Evolutionary conservation across 2,888 invertebrate species (phyloP).

Genomic region (Anthophora plumipes): DNA sequence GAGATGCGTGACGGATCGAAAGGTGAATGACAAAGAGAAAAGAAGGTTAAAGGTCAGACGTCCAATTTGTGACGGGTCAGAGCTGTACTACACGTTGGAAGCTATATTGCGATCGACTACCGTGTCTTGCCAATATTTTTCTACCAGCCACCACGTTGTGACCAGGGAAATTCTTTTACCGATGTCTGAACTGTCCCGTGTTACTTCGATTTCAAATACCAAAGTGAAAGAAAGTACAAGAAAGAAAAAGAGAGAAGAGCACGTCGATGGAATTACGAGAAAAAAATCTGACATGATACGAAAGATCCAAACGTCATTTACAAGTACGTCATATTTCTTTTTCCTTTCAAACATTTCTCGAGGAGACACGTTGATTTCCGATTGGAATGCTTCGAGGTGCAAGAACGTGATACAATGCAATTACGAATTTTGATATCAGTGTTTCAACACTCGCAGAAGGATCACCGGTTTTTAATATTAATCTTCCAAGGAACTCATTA

Average conservation of each 20-base stretch:
- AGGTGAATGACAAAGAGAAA: constrained; percentile 36
- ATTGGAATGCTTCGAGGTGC: neutral
- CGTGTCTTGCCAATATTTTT: constrained; percentile 48
- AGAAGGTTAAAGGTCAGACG: constrained; percentile 75
- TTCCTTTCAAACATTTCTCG: neutral
- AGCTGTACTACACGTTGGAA: too few relatives aligned
- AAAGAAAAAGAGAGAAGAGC: neutral
- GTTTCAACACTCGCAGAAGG: neutral
- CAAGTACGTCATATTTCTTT: too few relatives aligned
- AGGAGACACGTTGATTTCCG: neutral
- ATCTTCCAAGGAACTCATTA: constrained; percentile 13
- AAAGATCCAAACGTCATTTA: neutral
- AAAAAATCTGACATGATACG: constrained; percentile 1
- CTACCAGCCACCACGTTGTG: neutral
- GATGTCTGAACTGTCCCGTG: neutral
- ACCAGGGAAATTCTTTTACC: constrained; percentile 26
- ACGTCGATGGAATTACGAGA: constrained; percentile 14
- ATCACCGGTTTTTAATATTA: constrained; percentile 10
- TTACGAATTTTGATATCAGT: neutral
- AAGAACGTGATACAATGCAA: neutral
- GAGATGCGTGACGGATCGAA: constrained; percentile 8
- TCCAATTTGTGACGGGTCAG: constrained; percentile 70
- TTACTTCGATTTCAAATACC: neutral
- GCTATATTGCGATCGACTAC: too few relatives aligned
- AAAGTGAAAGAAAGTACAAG: too few relatives aligned